Conservation (phyloP, 2,888 invertebrate species). For the Hipparchia sbordonii region DNA sequence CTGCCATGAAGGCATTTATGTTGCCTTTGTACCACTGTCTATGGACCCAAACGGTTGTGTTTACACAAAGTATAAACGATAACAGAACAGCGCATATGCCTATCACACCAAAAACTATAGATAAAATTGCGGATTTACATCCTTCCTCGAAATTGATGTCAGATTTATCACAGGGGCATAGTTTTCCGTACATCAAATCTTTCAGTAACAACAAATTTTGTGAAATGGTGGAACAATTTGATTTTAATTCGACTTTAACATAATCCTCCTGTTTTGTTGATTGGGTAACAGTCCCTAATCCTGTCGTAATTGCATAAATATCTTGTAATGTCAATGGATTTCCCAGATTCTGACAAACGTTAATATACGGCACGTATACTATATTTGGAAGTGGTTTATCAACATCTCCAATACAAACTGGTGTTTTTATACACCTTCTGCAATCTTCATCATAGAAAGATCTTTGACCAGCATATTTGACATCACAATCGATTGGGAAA, state of each 20-base stretch:
- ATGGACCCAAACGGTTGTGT: conserved; percentile 46
- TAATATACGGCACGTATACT: conserved; percentile 57
- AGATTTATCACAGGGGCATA: conserved; percentile 48
- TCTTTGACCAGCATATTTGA: conserved; percentile 61
- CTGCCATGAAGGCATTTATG: conserved; percentile 40
- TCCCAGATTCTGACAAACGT: conserved; percentile 62
- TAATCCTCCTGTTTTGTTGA: conserved; percentile 33
- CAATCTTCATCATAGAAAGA: conserved; percentile 51
- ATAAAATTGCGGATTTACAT: conserved; percentile 52
- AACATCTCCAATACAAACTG: conserved; percentile 50
- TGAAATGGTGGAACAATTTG: conserved; percentile 68
- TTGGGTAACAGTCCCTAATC: conserved; percentile 52
- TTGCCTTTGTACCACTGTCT: conserved; percentile 48
- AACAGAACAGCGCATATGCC: conserved; percentile 51
- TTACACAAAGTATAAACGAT: conserved; percentile 50
- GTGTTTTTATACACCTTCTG: conserved; percentile 53
- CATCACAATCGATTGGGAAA: conserved; percentile 59
- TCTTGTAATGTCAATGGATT: conserved; percentile 55
- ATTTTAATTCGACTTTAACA: conserved; percentile 48
- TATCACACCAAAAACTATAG: conserved; percentile 53
- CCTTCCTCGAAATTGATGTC: conserved; percentile 49
- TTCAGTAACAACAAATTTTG: conserved; percentile 60
- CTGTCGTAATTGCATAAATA: conserved; percentile 61
- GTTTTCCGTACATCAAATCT: conserved; percentile 60
- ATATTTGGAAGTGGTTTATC: conserved; percentile 55